A percentile compares a stretch with the other conserved stretches of the same genome.
These are phyloP conservation scores for Papilio xuthus DNA, from an alignment of 1,140 invertebrate genomes.

Conservation along the genomic window DNA sequence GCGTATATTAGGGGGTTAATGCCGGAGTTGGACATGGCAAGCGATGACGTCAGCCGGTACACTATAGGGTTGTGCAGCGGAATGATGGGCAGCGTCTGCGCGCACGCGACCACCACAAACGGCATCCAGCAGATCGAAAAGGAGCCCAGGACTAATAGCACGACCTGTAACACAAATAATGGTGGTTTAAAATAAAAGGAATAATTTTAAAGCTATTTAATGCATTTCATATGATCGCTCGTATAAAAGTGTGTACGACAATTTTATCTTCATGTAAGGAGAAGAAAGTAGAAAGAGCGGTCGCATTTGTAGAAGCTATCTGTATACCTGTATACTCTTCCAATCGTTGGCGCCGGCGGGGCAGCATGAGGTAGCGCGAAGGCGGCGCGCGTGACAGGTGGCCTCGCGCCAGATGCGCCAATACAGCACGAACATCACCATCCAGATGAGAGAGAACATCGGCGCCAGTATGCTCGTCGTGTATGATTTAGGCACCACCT, in stretches of 20 bases:
- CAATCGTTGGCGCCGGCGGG: constrained; percentile 83
- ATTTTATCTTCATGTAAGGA: too few species aligned
- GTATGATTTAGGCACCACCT: constrained; percentile 83
- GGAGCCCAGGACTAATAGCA: constrained; percentile 87
- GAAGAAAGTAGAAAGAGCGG: not conserved
- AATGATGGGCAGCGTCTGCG: constrained; percentile 81
- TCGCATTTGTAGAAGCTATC: not conserved
- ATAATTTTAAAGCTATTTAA: not conserved
- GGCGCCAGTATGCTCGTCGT: constrained; percentile 86
- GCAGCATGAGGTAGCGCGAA: constrained; percentile 82
- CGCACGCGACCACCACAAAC: constrained; percentile 85
- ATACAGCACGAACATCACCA: constrained; percentile 87
- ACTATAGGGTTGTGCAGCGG: constrained; percentile 80
- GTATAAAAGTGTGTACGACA: too few species aligned
- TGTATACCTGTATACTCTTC: constrained; percentile 85
- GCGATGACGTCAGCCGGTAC: constrained; percentile 86
- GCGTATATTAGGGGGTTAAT: constrained; percentile 91
- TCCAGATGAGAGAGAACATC: constrained; percentile 86
- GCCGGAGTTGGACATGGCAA: constrained; percentile 88
- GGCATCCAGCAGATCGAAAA: constrained; percentile 90
- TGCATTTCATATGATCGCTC: too few species aligned
- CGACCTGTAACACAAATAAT: constrained; percentile 82
- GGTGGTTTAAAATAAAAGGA: not conserved
- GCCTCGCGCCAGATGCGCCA: constrained; percentile 89
- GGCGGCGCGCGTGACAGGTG: constrained; percentile 84